Conservation (phyloP, 2,888 invertebrate species). For the Andrena trimmerana region DNA sequence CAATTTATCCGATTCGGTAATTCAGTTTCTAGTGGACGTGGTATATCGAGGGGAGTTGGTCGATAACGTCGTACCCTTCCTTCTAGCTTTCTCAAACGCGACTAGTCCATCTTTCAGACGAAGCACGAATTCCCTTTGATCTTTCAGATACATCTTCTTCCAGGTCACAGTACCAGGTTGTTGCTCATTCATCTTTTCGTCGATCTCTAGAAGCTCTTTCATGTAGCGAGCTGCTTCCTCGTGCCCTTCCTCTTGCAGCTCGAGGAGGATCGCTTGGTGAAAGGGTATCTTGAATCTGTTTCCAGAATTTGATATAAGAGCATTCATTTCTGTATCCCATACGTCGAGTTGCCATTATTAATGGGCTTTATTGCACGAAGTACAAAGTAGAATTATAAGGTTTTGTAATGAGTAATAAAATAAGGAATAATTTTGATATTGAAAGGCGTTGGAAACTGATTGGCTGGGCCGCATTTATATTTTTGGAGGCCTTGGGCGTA, state of each 20-base stretch:
- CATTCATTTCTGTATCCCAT: no score
- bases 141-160: constrained; percentile 79
- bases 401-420: no score
- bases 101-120: constrained; percentile 83
- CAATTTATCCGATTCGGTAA: neutral
- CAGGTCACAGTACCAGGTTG: constrained; percentile 86
- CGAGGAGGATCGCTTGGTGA: constrained; percentile 86
- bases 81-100: constrained; percentile 82
- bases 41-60: neutral
- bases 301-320: neutral
- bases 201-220: constrained; percentile 87
- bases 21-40: neutral
- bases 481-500: no score
- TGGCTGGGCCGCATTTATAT: no score
- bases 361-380: no score
- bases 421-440: no score
- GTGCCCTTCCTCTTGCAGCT: constrained; percentile 86
- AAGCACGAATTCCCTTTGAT: constrained; percentile 78
- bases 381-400: no score
- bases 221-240: constrained; percentile 86
- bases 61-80: constrained; percentile 2
- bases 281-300: constrained; percentile 86
- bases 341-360: no score
- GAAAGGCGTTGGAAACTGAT: no score
- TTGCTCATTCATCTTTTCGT: constrained; percentile 85